Evolutionary conservation across 2,797 vertebrate species (phyloP).

Genomic region (Lutjanus campechanus): DNA sequence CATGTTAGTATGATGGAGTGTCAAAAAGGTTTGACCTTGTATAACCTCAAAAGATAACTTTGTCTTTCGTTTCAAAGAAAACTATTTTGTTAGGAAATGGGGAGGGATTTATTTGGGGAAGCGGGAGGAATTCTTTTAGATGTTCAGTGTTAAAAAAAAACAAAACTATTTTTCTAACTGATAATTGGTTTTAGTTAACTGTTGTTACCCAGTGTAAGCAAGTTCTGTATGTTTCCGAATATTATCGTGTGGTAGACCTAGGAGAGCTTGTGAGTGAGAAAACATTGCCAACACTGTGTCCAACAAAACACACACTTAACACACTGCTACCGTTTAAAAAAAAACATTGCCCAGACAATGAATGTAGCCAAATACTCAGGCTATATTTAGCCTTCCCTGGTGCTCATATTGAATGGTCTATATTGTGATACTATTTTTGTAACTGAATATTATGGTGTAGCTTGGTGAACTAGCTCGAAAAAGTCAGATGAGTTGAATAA

Average conservation of each 20-base stretch:
- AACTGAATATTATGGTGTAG: conserved; percentile 80
- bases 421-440: conserved; percentile 87
- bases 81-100: conserved; percentile 82
- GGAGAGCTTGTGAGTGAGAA: conserved; percentile 82
- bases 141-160: conserved; percentile 77
- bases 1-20: conserved; percentile 47
- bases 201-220: conserved; percentile 73
- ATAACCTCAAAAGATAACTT: conserved; percentile 75
- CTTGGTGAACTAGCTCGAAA: conserved; percentile 72
- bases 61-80: conserved; percentile 70
- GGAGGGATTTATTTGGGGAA: conserved; percentile 59
- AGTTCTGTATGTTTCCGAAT: conserved; percentile 74
- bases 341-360: conserved; percentile 82
- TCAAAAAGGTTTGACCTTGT: conserved; percentile 65
- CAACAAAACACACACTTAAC: conserved; percentile 69
- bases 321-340: conserved; percentile 65
- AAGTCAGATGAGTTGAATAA: conserved; percentile 64
- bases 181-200: conserved; percentile 71
- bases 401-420: conserved; percentile 85
- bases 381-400: conserved; percentile 82
- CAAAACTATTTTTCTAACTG: conserved; percentile 83
- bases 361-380: conserved; percentile 86
- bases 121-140: conserved; percentile 70
- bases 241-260: conserved; percentile 79
- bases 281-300: conserved; percentile 87